Base-by-base conservation (phyloP, 2,797 vertebrate species). In the Acipenser oxyrinchus region DNA sequence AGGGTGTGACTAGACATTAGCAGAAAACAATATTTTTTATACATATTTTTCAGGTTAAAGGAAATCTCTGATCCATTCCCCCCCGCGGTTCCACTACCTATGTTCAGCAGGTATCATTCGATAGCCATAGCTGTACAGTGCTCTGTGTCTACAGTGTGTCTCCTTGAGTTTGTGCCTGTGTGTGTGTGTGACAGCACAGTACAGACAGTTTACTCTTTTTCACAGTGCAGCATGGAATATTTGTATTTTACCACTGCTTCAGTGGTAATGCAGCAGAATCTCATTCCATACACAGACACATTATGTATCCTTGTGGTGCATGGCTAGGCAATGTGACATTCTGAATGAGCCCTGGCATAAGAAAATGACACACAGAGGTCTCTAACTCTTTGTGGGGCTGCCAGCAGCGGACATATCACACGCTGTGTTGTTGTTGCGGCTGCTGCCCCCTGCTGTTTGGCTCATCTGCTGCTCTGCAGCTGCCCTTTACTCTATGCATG, bases 351-450 rank as follows among this genome's bases (percentile, higher is more conserved):
- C 53, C 48, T 63, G 51, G 51, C 59, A 60, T 15, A 60, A 58
- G 63, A 66, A 12, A 52, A 48, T 61, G 58, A 63, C 51, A 66
- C 48, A 49, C 69, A n/a, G 51, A 66, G 52, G 50, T n/a, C 15
- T 49, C 9, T 53, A 61, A 48, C 18, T 49, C 65, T 66, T 70
- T 69, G 60, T 70, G 65, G 15, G 23, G 60, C 49, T 59, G 60
- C 55, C 55, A 58, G 55, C 55, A 58, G 12, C 7, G 12, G 67
- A 66, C 66, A 63, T 65, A 58, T 18, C 65, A 63, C 72, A 63
- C 37, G 66, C 70, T 76, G 73, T 71, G 66, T 68, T 76, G 66
- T 66, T 70, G 73, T 72, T 73, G 37, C 37, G 37, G 9, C 67
- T 66, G 69, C 62, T 67, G 72, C 73, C 69, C 70, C 68, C 73